These are phyloP conservation scores for Coranthus polyacanthus DNA, from an alignment of 2,797 vertebrate genomes.

Conservation along the genomic window DNA sequence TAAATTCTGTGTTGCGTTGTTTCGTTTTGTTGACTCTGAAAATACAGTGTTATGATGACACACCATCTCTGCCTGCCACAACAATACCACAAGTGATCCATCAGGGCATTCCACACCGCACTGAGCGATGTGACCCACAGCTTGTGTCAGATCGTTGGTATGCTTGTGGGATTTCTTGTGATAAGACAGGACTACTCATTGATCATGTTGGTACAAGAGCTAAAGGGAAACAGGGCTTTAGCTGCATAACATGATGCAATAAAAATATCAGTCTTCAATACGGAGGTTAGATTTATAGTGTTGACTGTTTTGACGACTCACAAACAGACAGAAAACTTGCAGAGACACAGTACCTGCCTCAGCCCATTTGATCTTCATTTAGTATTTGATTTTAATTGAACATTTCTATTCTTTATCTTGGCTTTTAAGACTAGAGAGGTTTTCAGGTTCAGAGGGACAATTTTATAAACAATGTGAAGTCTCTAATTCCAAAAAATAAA, in stretches of 20 bases:
- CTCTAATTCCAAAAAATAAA: neutral
- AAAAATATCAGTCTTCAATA: conserved; percentile 10
- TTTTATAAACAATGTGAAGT: neutral
- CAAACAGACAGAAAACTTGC: neutral
- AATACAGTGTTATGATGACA: conserved; percentile 55
- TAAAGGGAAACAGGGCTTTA: neutral
- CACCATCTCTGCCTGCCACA: conserved; percentile 51
- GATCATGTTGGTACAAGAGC: neutral
- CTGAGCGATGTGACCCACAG: conserved; percentile 18
- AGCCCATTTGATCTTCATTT: too few species aligned
- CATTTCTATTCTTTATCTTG: too few species aligned
- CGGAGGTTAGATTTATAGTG: neutral
- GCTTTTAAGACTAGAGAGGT: too few species aligned
- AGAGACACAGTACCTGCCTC: neutral
- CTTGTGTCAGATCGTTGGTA: conserved; percentile 39
- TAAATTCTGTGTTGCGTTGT: conserved; percentile 1
- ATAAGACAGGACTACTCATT: conserved; percentile 9
- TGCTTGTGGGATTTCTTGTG: conserved; percentile 27
- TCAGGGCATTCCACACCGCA: conserved; percentile 40
- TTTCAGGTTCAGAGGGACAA: neutral
- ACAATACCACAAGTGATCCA: conserved; percentile 48
- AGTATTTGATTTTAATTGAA: neutral
- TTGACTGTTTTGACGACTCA: neutral
- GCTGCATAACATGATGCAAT: neutral
- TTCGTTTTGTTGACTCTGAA: conserved; percentile 59